Base-by-base conservation (phyloP, 2,113 vertebrate genomes). In the Brachypteracias leptosomus region DNA sequence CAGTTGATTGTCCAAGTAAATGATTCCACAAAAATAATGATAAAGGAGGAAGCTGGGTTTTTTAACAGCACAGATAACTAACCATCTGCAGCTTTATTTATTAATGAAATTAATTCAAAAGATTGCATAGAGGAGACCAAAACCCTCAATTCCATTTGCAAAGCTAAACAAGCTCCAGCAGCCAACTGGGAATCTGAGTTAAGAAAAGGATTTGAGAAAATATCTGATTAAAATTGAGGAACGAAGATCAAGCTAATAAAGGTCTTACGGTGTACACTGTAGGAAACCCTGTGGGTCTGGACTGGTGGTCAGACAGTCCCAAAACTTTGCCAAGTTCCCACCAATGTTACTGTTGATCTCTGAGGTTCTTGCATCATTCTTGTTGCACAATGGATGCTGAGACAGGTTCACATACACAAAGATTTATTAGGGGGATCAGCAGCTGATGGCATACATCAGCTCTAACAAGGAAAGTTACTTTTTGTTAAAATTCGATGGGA, bases 361-460 rank as follows among this genome's bases (percentile, higher is more conserved):
- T 74, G 63, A 38, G 26, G 14, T 12, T 78, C 47, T 67, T 82
- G 51, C 1, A 0, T 24, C 35, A 46, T 29, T 0, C 0, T 6
- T 26, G 21, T n/a, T 25, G 33, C 55, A 77, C 47, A n/a, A 38
- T 38, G 11, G 47, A 28, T 31, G 12, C 44, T 57, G 51, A 16
- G 33, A 46, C 6, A 31, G 11, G 28, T 62, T 84, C 46, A 35
- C 0, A 0, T 10, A 13, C 0, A 0, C 42, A 15, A n/a, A 62
- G 55, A n/a, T 78, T 66, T 63, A 7, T 36, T 36, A 62, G 40
- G 0, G 0, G 46, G 5, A 31, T 40, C 31, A 16, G 35, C 13
- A 72, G 51, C 36, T 67, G 24, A 36, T 12, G 26, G 52, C 16
- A 18, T 5, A 7, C 9, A 46, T 36, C 38, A 67, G 21, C 57